Conservation (phyloP, 2,797 vertebrate species). For the Thalassophryne amazonica region DNA sequence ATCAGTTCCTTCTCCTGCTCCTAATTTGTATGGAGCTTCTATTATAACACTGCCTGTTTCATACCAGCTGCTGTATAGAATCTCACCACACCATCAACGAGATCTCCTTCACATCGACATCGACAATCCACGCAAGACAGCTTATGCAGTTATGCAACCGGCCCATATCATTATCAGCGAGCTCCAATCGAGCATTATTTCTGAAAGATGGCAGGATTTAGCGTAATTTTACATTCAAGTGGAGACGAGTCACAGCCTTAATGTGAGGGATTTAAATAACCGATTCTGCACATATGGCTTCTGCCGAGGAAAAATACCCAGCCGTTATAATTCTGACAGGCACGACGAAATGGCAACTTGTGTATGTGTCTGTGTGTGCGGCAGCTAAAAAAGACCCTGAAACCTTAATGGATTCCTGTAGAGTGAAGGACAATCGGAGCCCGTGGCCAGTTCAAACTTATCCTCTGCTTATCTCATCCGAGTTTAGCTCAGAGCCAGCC, state of each 20-base stretch:
- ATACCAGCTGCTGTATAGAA: constrained; percentile 66
- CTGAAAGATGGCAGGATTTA: constrained; percentile 31
- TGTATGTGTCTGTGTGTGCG: constrained; percentile 17
- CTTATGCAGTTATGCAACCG: constrained; percentile 36
- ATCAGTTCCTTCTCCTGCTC: constrained; percentile 75
- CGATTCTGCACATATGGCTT: constrained; percentile 52
- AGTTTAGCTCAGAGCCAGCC: constrained; percentile 63
- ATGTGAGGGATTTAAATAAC: constrained; percentile 35
- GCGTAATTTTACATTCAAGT: constrained; percentile 33
- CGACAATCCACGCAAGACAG: constrained; percentile 32
- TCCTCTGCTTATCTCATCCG: constrained; percentile 73
- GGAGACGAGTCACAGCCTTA: constrained; percentile 46
- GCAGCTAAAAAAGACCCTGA: constrained; percentile 64
- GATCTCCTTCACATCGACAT: constrained; percentile 13
- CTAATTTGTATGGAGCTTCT: constrained; percentile 76
- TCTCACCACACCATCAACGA: constrained; percentile 45
- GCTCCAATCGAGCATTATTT: constrained; percentile 31
- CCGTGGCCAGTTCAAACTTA: constrained; percentile 70
- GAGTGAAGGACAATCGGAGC: constrained; percentile 74
- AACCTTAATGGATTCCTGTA: constrained; percentile 72
- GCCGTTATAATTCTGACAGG: constrained; percentile 51
- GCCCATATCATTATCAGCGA: constrained; percentile 27
- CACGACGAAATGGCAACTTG: constrained; percentile 45
- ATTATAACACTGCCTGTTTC: constrained; percentile 67
- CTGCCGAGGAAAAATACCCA: constrained; percentile 49